Conservation (phyloP, 1,140 invertebrate genomes). For the Neodiprion fabricii region DNA sequence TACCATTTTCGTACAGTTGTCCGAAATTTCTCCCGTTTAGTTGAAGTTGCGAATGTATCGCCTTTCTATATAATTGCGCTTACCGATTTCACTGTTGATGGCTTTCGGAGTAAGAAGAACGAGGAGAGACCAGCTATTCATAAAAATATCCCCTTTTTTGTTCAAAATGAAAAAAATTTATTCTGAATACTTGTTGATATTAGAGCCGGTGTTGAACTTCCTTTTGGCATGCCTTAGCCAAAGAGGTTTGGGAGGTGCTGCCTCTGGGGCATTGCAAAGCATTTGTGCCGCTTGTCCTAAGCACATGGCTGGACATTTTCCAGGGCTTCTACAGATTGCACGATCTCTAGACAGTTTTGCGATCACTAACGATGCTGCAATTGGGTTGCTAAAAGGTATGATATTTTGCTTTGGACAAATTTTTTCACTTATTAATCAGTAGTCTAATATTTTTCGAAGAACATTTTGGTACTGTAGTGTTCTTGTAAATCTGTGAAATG, state of each 20-base stretch:
- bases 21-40: too few species aligned
- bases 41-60: too few species aligned
- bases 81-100: too few species aligned
- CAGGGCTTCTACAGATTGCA: conserved; percentile 81
- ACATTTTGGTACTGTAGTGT: background rate
- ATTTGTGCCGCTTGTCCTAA: conserved; percentile 81
- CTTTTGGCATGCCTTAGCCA: conserved; percentile 78
- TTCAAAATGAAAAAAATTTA: background rate
- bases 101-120: too few species aligned
- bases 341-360: conserved; percentile 79
- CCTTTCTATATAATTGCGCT: too few species aligned
- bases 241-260: conserved; percentile 75
- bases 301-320: conserved; percentile 83
- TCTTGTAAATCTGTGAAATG: too few species aligned
- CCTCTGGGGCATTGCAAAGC: conserved; percentile 76
- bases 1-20: too few species aligned
- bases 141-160: background rate
- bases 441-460: conserved; percentile 8
- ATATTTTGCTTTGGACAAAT: conserved; percentile 18
- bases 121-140: too few species aligned
- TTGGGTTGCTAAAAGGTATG: conserved; percentile 81
- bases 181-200: conserved; percentile 24
- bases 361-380: conserved; percentile 81
- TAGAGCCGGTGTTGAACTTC: conserved; percentile 82
- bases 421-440: conserved; percentile 11